phyloP scores from a whole-genome alignment of 64 coral and sea anemone genomes.

The Acropora yongei region DNA sequence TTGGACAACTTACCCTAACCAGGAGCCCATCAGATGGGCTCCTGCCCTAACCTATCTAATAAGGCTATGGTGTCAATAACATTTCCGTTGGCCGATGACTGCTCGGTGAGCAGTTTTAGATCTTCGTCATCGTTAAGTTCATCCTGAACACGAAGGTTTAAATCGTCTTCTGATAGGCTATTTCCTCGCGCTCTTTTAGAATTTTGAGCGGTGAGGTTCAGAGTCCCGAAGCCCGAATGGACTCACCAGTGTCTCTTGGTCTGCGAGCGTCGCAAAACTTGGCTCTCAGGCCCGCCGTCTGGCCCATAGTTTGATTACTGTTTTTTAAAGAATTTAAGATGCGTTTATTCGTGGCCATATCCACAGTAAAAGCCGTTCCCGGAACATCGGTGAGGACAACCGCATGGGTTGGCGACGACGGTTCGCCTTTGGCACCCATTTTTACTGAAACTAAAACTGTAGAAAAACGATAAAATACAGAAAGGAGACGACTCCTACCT shows the following conservation, averaged over 20 bases:
- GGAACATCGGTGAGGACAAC: conserved; percentile 12
- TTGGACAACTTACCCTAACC: too few species aligned
- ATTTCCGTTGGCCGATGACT: neutral
- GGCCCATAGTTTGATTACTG: conserved; percentile 33
- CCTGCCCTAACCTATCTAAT: too few species aligned
- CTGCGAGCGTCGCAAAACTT: conserved; percentile 28
- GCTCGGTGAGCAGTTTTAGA: conserved; percentile 24
- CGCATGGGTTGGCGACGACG: conserved; percentile 11
- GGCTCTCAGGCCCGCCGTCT: neutral
- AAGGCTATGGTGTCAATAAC: too few species aligned
- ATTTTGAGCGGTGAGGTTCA: neutral
- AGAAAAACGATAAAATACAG: neutral
- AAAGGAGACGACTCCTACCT: neutral
- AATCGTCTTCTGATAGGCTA: conserved; percentile 29
- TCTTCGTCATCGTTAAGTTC: conserved; percentile 15
- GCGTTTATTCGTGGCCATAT: neutral
- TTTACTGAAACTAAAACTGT: too few species aligned
- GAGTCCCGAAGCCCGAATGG: too few species aligned
- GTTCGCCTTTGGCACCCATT: conserved; percentile 14
- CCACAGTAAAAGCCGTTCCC: conserved; percentile 1
- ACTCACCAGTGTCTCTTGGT: neutral
- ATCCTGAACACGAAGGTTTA: conserved; percentile 36
- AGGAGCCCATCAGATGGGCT: too few species aligned
- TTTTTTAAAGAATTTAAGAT: neutral
- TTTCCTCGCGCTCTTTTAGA: neutral